Evolutionary conservation across 37 sponge, comb jelly and placozoan genomes (phyloP).

Genomic region (Chondrosia reniformis): DNA sequence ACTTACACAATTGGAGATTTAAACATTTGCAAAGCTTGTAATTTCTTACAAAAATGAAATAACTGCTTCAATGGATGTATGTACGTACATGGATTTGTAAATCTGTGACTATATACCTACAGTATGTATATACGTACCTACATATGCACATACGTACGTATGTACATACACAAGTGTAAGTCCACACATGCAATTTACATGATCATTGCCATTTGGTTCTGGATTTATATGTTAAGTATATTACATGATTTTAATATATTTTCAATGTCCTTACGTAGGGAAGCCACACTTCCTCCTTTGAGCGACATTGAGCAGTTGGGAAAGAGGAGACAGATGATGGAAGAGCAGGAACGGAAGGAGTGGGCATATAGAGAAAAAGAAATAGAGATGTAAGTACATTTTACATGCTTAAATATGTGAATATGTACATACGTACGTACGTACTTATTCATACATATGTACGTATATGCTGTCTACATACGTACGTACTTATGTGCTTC

Average conservation of each 20-base stretch:
- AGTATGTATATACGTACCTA: background rate
- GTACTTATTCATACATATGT: background rate
- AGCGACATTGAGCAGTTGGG: conserved; percentile 69
- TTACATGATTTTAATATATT: too few relatives aligned
- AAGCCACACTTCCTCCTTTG: conserved; percentile 79
- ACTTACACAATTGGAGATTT: too few relatives aligned
- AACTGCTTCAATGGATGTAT: background rate
- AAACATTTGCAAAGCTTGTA: background rate
- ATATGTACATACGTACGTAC: background rate
- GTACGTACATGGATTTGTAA: background rate
- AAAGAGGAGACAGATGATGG: conserved; percentile 91
- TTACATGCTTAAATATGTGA: background rate
- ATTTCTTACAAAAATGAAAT: too few relatives aligned
- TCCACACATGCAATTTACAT: background rate
- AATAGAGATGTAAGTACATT: conserved; percentile 61
- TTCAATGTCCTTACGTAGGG: conserved; percentile 21
- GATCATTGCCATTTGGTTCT: background rate
- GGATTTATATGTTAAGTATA: too few relatives aligned
- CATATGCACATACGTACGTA: background rate
- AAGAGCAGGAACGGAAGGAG: conserved; percentile 95
- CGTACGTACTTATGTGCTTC: background rate
- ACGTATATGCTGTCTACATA: background rate
- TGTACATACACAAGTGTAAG: background rate
- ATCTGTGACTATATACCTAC: background rate
- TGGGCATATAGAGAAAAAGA: conserved; percentile 90